phyloP scores from a whole-genome alignment of 2,888 invertebrate genomes.

The Boloria selene region DNA sequence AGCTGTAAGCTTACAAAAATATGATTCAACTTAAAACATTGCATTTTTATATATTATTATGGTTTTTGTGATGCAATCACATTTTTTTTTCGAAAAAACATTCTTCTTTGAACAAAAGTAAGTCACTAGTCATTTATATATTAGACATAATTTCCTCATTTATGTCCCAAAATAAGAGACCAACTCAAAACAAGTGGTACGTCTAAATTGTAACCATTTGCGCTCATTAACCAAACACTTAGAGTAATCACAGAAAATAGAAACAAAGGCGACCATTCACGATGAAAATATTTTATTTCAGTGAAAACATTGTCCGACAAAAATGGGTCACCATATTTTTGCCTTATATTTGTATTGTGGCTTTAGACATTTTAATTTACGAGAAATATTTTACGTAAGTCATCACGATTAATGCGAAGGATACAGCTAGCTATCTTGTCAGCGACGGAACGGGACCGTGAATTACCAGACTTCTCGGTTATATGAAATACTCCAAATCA shows the following conservation, averaged over 20 bases:
- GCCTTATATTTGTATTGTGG: constrained; percentile 36
- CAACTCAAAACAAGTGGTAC: constrained; percentile 2
- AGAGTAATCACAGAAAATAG: constrained; percentile 34
- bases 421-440: constrained; percentile 5
- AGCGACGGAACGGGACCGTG: no score
- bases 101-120: no score
- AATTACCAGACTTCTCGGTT: no score
- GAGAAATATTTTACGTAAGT: constrained; percentile 27
- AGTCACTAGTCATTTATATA: neutral
- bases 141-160: constrained; percentile 5
- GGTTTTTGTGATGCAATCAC: no score
- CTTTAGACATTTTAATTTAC: constrained; percentile 27
- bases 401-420: neutral
- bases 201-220: constrained; percentile 19
- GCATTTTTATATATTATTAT: no score
- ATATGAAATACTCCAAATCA: no score
- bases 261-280: constrained; percentile 44
- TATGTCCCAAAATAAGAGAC: neutral
- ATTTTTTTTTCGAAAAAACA: no score
- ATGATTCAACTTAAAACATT: no score
- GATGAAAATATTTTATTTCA: constrained; percentile 60
- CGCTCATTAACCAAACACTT: constrained; percentile 34
- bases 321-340: constrained; percentile 59
- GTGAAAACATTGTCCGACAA: constrained; percentile 54
- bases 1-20: no score